Percentiles rank a stretch among this genome's conserved stretches.
phyloP scores from a whole-genome alignment of 2,113 vertebrate species.

The Brevimyrus niger region DNA sequence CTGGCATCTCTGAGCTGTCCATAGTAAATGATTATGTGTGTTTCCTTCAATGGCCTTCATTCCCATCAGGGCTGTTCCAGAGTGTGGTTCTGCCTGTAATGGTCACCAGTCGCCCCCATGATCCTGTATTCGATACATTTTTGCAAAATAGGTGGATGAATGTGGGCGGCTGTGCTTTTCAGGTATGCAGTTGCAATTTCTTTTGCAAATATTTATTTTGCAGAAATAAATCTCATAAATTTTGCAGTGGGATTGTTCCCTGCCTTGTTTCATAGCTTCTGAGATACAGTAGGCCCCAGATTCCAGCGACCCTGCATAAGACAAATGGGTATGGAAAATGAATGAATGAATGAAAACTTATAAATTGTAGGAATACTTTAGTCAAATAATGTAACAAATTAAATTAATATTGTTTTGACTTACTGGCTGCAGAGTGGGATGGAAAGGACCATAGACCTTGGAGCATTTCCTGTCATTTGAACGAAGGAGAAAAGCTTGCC shows the following conservation, averaged over 20 bases:
- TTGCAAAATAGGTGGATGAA: neutral
- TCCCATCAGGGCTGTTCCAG: neutral
- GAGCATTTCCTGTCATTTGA: conserved; percentile 10
- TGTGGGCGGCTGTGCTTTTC: neutral
- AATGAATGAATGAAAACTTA: neutral
- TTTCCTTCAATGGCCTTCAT: neutral
- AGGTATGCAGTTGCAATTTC: neutral
- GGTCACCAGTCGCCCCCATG: neutral
- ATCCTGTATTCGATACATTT: neutral
- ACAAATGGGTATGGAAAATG: neutral
- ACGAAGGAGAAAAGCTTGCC: conserved; percentile 39
- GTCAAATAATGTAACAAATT: neutral
- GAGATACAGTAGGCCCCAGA: neutral
- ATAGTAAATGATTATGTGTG: neutral
- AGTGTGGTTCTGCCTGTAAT: neutral
- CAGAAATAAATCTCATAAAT: neutral
- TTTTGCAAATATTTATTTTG: neutral
- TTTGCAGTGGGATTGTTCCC: neutral
- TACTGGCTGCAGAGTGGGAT: neutral
- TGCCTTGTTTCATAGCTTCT: neutral
- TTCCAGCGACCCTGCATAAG: neutral
- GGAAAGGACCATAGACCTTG: neutral
- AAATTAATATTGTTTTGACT: neutral
- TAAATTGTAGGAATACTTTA: neutral
- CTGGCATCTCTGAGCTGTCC: neutral